Evolutionary conservation across 2,113 vertebrate species (phyloP), one percentile per base, ranked within the genome.

Genomic region (Microtus oregoni): DNA sequence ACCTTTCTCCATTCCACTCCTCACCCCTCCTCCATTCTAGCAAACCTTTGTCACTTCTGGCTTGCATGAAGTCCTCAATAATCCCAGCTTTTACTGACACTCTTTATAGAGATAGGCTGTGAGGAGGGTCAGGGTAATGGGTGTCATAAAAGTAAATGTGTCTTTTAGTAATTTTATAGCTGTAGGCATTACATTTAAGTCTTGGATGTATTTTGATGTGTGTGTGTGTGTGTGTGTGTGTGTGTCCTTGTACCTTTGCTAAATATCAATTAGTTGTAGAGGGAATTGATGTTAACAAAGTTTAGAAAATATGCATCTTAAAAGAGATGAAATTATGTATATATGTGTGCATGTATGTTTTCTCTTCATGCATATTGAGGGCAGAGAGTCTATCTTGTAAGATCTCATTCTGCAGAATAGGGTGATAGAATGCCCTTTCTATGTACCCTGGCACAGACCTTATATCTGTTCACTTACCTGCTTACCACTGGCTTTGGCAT

Each of bases 71-170:
- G n/a, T 8, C 52, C 47, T 81, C 61, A 55, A 7, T 38, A 63
- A 58, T 67, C 14, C 4, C 35, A 73, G 8, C 35, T 63, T 95
- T 85, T 76, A 38, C 63, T 90, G 38, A 72, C 75, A 90, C 17
- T 35, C 22, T 86, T 15, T 11, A 22, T 28, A 67, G 24, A 77
- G 83, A 58, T 38, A 94, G 47, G 7, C 7, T 87, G 19, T 89
- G 44, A 94, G 70, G 15, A 61, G 30, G 26, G 13, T 5, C 12
- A 86, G 17, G n/a, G 22, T 75, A 7, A 24, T 50, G 67, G 32
- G 44, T 86, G 20, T 32, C 55, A 52, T 75, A 83, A 76, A 93
- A 77, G 47, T 30, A 93, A 95, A 96, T 41, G 20, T 75, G 32
- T 24, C 20, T 12, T 75, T 75, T 41, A 72, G 68, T 72, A 72